Conservation (phyloP, 2,888 invertebrate species). For the Fragum whitleyi region DNA sequence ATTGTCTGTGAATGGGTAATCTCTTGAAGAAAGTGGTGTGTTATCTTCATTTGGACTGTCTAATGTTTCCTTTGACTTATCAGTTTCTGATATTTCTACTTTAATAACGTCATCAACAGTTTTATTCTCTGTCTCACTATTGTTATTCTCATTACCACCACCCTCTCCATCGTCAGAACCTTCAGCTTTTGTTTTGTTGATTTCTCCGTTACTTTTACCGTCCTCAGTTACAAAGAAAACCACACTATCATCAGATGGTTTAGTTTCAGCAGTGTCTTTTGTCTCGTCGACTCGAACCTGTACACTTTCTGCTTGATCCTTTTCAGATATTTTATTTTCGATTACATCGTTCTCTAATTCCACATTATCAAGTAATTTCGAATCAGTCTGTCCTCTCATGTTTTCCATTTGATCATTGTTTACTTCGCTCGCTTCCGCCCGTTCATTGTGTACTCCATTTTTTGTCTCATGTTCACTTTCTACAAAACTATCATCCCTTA, state of each 20-base stretch:
- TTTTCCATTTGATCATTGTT: background rate
- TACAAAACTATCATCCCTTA: conserved; percentile 16
- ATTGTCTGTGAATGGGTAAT: background rate
- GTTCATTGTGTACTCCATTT: background rate
- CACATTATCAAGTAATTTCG: background rate
- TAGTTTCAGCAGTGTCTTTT: background rate
- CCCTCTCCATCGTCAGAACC: background rate
- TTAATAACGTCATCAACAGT: conserved; percentile 46
- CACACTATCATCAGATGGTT: conserved; percentile 37
- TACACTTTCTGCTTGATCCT: background rate
- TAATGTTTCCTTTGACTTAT: conserved; percentile 24
- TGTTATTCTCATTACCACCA: background rate
- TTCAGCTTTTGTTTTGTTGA: background rate
- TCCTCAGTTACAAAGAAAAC: conserved; percentile 57
- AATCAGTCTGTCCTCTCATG: background rate
- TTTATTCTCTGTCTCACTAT: conserved; percentile 15
- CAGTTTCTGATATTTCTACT: conserved; percentile 50
- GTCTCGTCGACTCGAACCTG: background rate
- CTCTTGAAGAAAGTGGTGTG: background rate
- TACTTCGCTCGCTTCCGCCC: background rate
- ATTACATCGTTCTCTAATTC: background rate
- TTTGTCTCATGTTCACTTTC: conserved; percentile 4
- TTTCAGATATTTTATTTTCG: background rate
- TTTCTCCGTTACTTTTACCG: conserved; percentile 7
- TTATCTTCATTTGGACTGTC: background rate